Percentiles rank a stretch among this genome's conserved stretches.
phyloP scores from a whole-genome alignment of 2,888 invertebrate genomes.

The Drosophila meridiana region DNA sequence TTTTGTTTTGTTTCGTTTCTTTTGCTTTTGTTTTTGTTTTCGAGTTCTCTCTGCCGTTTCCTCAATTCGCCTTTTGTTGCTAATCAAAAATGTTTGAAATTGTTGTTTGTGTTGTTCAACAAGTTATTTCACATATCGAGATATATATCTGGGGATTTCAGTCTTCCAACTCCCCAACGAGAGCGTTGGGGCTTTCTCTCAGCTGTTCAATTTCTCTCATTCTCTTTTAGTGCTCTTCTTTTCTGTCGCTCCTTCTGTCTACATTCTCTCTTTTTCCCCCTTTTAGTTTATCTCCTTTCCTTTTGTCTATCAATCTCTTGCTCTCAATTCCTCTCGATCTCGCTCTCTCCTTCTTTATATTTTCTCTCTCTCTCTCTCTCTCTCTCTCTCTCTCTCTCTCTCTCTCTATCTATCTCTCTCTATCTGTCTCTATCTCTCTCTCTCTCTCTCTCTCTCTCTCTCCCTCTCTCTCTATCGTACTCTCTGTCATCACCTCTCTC shows the following conservation, averaged over 20 bases:
- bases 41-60: neutral
- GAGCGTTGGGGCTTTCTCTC: neutral
- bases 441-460: neutral
- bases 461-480: neutral
- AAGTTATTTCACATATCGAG: constrained; percentile 37
- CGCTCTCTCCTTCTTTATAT: neutral
- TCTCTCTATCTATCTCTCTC: neutral
- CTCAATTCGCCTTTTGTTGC: neutral
- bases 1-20: constrained; percentile 6
- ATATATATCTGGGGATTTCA: neutral
- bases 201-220: neutral
- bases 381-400: neutral
- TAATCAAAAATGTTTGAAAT: constrained; percentile 5
- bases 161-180: neutral
- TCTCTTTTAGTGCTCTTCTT: neutral
- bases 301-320: neutral
- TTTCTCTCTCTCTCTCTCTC: neutral
- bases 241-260: neutral
- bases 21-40: neutral
- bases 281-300: no score
- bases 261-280: neutral
- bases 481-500: neutral
- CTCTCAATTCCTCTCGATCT: neutral
- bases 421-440: neutral
- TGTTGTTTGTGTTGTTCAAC: constrained; percentile 36